Conservation (phyloP, 2,888 invertebrate species). For the Iselma pallidipennis region DNA sequence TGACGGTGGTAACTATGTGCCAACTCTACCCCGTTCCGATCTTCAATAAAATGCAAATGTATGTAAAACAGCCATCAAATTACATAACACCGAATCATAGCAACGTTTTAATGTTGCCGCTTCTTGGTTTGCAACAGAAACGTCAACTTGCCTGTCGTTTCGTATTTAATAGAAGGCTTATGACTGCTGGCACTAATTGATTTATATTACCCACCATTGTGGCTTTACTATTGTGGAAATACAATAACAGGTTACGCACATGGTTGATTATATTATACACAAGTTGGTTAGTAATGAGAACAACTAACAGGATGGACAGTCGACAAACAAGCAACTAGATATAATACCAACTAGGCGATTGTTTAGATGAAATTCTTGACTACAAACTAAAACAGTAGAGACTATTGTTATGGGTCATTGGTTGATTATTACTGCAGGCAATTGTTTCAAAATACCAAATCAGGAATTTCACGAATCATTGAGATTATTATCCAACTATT, state of each 20-base stretch:
- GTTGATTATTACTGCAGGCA: neutral
- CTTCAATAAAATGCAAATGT: conserved; percentile 54
- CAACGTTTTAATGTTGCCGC: conserved; percentile 37
- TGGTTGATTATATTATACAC: neutral
- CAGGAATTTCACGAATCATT: neutral
- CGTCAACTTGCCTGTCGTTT: conserved; percentile 24
- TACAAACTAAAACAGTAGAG: neutral
- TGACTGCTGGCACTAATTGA: conserved; percentile 38
- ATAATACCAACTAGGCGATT: neutral
- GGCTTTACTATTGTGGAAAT: conserved; percentile 4
- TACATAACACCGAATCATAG: conserved; percentile 50
- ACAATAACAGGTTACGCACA: conserved; percentile 8
- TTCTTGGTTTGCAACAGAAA: conserved; percentile 20
- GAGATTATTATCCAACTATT: neutral
- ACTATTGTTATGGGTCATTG: neutral
- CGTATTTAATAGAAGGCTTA: conserved; percentile 34
- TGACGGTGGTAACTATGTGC: neutral
- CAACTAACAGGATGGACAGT: conserved; percentile 6
- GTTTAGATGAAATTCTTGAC: neutral
- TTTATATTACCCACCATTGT: conserved; percentile 33
- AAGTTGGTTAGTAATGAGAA: conserved; percentile 3
- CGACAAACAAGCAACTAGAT: neutral
- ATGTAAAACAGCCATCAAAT: conserved; percentile 54
- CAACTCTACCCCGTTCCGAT: conserved; percentile 32
- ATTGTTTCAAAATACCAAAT: neutral